Evolutionary conservation across 2,113 vertebrate species (phyloP).

Genomic region (Chelonoidis abingdonii): DNA sequence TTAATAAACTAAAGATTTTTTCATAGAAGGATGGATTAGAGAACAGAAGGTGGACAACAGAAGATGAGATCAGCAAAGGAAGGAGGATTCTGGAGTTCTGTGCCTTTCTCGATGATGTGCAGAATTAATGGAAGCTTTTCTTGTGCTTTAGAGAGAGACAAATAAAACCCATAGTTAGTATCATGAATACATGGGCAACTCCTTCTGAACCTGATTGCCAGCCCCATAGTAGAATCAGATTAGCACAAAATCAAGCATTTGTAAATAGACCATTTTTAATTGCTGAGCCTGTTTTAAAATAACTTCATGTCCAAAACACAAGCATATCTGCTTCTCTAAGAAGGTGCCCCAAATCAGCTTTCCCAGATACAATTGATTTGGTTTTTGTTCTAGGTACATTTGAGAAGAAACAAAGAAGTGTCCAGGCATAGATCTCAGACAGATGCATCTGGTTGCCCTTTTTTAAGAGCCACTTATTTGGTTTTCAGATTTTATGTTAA

Average conservation of each 20-base stretch:
- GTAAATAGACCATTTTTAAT: fast-evolving
- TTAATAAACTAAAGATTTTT: background rate
- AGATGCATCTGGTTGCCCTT: background rate
- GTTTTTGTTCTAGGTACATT: fast-evolving
- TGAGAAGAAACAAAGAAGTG: no score
- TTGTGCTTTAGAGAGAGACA: background rate
- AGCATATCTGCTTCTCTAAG: background rate
- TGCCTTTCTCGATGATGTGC: background rate
- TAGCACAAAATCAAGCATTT: fast-evolving
- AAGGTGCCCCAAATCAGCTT: fast-evolving
- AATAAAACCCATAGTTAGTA: fast-evolving
- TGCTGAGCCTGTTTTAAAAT: fast-evolving
- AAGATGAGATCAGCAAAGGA: background rate
- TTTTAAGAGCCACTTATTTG: background rate
- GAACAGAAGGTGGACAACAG: background rate
- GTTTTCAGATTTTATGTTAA: background rate
- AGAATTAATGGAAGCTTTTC: background rate
- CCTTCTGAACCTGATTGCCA: fast-evolving
- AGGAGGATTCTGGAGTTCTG: background rate
- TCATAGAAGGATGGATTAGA: background rate
- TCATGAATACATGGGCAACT: fast-evolving
- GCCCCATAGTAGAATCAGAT: background rate
- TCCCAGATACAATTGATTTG: fast-evolving
- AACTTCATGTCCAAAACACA: fast-evolving
- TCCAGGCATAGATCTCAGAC: background rate